Conservation (phyloP, 1,140 invertebrate genomes). For the Drosophila murphyi region DNA sequence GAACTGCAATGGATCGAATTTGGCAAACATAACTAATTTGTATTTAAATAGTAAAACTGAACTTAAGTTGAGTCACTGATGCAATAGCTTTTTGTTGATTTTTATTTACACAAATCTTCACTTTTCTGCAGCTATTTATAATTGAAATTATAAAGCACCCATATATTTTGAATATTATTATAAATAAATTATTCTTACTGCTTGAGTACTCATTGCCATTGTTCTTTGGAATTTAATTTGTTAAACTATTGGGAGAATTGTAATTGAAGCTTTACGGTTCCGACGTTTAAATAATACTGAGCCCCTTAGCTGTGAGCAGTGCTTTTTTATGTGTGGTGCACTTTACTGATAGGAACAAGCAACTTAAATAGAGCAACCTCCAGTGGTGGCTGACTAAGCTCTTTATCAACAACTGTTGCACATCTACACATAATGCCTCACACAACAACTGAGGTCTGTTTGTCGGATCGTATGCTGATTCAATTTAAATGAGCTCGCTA, state of each 20-base stretch:
- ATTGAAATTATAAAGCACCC: not conserved
- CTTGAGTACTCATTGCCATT: slow-evolving; percentile 37
- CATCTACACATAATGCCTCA: not conserved
- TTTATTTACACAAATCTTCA: not conserved
- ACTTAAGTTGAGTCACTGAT: no score
- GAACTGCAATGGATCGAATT: slow-evolving; percentile 39
- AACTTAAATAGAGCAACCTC: slow-evolving; percentile 18
- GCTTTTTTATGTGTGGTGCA: slow-evolving; percentile 49
- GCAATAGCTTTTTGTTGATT: no score
- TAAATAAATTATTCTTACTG: slow-evolving; percentile 33
- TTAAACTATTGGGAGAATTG: not conserved
- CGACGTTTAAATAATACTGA: slow-evolving; percentile 44
- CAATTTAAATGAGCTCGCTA: slow-evolving; percentile 38
- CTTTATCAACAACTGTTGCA: slow-evolving; percentile 17
- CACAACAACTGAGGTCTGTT: not conserved
- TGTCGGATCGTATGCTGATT: slow-evolving; percentile 13
- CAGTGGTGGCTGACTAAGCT: slow-evolving; percentile 58
- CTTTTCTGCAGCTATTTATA: not conserved
- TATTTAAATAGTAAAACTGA: not conserved
- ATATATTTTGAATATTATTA: not conserved
- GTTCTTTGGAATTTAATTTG: slow-evolving; percentile 2
- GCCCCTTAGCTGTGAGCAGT: not conserved
- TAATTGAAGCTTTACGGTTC: slow-evolving; percentile 15
- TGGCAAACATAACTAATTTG: not conserved
- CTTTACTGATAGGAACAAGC: slow-evolving; percentile 59